phyloP scores from a whole-genome alignment of 1,140 invertebrate species.

The Mylabris phalerata region DNA sequence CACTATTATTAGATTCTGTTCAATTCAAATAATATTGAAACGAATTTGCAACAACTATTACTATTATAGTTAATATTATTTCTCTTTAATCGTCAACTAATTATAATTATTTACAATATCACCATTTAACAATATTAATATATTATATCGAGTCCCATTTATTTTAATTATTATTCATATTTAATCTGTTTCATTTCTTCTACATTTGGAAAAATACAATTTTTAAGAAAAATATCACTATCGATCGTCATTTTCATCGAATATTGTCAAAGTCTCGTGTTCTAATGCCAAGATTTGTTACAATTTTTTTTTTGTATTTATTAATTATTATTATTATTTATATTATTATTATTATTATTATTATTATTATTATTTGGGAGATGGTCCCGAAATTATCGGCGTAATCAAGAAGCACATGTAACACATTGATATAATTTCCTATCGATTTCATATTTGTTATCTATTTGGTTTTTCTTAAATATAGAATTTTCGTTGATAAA shows the following conservation, averaged over 20 bases:
- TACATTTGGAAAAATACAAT: conserved; percentile 15
- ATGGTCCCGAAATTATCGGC: conserved; percentile 27
- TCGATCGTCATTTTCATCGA: conserved; percentile 29
- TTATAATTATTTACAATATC: conserved; percentile 20
- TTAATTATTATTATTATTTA: no score
- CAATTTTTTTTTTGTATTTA: background rate
- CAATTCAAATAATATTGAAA: no score
- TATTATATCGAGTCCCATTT: background rate
- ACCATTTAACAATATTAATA: background rate
- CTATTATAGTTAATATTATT: background rate
- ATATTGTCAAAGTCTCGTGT: conserved; percentile 38
- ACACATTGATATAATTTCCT: conserved; percentile 17
- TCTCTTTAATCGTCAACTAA: background rate
- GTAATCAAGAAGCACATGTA: conserved; percentile 14
- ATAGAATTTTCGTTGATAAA: conserved; percentile 19
- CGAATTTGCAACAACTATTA: conserved; percentile 11
- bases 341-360: no score
- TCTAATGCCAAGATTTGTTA: conserved; percentile 13
- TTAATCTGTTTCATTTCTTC: background rate
- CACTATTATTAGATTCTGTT: no score
- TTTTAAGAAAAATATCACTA: conserved; percentile 36
- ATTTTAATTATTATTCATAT: background rate
- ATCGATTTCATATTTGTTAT: background rate
- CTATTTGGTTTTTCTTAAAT: no score
- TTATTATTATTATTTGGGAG: conserved; percentile 4